Evolutionary conservation across 64 coral and sea anemone species (phyloP), one percentile per base, ranked within the genome.

Genomic region (Anthopleura sola): DNA sequence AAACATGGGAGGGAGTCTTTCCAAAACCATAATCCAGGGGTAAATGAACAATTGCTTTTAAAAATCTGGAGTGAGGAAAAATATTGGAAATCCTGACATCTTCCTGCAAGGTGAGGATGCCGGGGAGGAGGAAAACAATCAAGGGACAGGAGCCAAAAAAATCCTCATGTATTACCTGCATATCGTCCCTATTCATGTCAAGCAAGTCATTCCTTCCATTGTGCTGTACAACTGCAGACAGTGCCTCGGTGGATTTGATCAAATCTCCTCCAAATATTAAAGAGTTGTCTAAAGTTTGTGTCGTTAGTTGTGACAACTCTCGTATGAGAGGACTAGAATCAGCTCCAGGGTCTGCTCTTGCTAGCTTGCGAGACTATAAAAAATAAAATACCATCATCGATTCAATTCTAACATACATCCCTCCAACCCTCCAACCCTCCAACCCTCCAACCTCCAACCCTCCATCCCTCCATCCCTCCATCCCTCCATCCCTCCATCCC

Each of bases 241-340:
- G 89, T 19, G 94, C 89, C 5, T 99, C 93, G 6, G 93, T 90
- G 21, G 92, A 91, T 76, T 94, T 94, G 44, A 90, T 71, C 17
- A 99, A 83, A 54, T 99, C 93, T 46, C 97, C 97, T 46, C 97
- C 97, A 82, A 99, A 99, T 20, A 99, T 99, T 74, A 99, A 54
- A 0, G 97, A 99, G 48, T 99, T 99, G 44, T 99, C 97, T 21
- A 99, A 87, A 16, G 93, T 99, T 49, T 94, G 93, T 82, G 97
- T 99, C 1, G 97, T 99, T 57, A 99, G 78, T 19, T 91, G 83
- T 50, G 97, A 79, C 46, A 99, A 84, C 21, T 86, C 90, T 36
- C 90, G 90, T 77, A 99, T 92, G 33, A 99, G 88, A n/a, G 97
- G 93, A 50, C 97, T 87, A 13, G 93, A 80, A 49, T 99, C 93